These are phyloP conservation scores for Corynorhinus townsendii DNA, from an alignment of 2,113 vertebrate genomes.

Conservation along the genomic window DNA sequence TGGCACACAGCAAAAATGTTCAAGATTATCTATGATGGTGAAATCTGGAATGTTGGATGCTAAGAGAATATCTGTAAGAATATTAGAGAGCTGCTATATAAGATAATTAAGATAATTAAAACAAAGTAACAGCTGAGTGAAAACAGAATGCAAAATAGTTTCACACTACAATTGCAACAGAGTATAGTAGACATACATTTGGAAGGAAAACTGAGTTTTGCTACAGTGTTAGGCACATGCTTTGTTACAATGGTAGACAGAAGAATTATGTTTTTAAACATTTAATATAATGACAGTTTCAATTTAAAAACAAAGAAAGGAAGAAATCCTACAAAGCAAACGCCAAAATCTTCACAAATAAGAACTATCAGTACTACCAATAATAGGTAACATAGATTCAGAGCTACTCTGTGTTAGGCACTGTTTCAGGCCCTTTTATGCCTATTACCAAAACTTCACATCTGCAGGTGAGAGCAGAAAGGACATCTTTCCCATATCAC, in stretches of 20 bases:
- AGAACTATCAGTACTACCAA: background rate
- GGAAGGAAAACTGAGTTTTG: background rate
- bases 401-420: background rate
- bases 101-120: constrained; percentile 28
- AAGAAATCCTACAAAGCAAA: constrained; percentile 18
- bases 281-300: background rate
- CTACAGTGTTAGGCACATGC: background rate
- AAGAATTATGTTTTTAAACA: background rate
- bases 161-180: background rate
- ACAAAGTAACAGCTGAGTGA: background rate
- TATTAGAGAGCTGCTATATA: background rate
- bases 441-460: background rate
- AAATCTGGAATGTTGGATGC: background rate
- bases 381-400: background rate
- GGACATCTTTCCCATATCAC: background rate
- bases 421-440: background rate
- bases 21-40: background rate
- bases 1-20: background rate
- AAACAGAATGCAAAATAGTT: background rate
- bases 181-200: background rate
- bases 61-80: background rate
- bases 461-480: background rate
- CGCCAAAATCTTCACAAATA: constrained; percentile 6
- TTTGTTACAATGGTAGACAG: background rate
- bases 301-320: background rate